phyloP scores from a whole-genome alignment of 2,113 vertebrate genomes.

The Hippolais icterina region DNA sequence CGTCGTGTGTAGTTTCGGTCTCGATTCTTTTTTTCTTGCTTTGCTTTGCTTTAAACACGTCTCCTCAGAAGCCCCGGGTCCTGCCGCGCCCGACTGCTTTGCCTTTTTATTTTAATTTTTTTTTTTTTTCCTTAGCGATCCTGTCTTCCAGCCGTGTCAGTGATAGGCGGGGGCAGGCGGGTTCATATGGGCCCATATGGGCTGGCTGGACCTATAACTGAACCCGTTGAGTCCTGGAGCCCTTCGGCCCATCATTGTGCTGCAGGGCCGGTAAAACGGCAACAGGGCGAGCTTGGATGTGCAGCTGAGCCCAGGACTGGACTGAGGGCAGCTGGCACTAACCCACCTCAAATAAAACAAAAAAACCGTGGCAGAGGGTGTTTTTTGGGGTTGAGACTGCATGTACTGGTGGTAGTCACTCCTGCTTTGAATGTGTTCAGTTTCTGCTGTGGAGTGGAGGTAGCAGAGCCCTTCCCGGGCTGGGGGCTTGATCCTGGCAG shows the following conservation, averaged over 20 bases:
- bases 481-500: neutral
- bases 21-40: neutral
- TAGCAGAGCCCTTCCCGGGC: accelerated
- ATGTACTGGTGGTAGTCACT: neutral
- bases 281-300: neutral
- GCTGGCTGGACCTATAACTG: neutral
- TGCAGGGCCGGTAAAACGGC: neutral
- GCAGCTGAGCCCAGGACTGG: neutral
- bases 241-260: neutral
- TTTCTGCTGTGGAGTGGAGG: neutral
- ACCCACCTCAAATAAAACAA: neutral
- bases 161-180: neutral
- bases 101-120: neutral
- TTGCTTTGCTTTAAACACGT: neutral
- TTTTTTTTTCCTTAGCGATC: accelerated
- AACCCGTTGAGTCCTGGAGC: neutral
- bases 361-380: neutral
- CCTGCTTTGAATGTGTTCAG: neutral
- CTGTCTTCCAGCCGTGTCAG: neutral
- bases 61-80: neutral
- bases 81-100: neutral
- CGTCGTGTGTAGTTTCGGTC: neutral
- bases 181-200: neutral
- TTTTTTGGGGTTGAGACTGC: neutral
- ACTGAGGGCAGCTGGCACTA: neutral